Conservation (phyloP, 2,113 vertebrate species). For the Mormyrus lacerda region DNA sequence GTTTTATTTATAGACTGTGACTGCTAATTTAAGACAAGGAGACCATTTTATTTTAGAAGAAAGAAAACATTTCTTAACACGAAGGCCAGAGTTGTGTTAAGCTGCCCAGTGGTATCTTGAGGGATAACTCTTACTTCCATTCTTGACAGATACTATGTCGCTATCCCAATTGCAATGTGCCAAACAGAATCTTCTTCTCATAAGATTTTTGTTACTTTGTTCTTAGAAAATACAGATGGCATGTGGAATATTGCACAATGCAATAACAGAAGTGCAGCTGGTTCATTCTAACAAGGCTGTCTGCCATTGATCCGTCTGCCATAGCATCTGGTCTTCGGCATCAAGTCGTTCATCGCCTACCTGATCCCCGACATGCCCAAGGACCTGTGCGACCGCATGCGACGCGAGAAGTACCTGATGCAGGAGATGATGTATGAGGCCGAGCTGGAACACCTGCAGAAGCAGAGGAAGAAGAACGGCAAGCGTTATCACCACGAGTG, state of each 20-base stretch:
- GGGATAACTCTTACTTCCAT: background rate
- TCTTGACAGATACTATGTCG: background rate
- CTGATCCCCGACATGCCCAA: constrained; percentile 98
- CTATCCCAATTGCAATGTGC: background rate
- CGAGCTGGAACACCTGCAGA: constrained; percentile 89
- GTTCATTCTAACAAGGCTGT: constrained; percentile 52
- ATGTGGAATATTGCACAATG: background rate
- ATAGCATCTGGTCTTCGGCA: constrained; percentile 96
- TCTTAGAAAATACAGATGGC: background rate
- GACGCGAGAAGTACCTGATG: constrained; percentile 92
- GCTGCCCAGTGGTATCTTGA: background rate
- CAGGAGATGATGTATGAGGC: constrained; percentile 99
- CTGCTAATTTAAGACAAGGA: background rate
- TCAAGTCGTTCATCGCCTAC: constrained; percentile 94
- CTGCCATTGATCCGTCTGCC: constrained; percentile 55
- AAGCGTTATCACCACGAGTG: constrained; percentile 94
- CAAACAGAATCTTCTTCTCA: background rate
- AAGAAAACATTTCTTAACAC: background rate
- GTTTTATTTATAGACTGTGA: background rate
- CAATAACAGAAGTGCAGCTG: background rate
- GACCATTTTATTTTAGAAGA: background rate
- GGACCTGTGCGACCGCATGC: constrained; percentile 89
- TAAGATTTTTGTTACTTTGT: background rate
- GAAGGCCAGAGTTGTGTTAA: background rate
- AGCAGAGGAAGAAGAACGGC: constrained; percentile 85